Evolutionary conservation across 2,113 vertebrate genomes (phyloP), one percentile per base, ranked within the genome.

Genomic region (Bucco capensis): DNA sequence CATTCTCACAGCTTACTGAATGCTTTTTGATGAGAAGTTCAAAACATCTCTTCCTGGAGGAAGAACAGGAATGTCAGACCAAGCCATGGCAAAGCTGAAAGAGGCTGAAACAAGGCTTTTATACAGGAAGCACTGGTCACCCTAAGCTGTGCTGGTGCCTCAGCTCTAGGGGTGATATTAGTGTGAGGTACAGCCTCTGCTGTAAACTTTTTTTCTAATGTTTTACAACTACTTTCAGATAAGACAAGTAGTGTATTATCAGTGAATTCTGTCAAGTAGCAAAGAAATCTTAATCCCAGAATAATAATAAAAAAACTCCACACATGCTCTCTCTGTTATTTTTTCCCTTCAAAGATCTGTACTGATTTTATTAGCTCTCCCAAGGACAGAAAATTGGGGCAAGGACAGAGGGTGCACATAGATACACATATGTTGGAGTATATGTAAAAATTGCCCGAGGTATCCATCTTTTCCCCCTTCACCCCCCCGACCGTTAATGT

Each of bases 351-450:
- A 35, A 78, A 70, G 22, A 46, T 76, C n/a, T 30, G 1, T 28
- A 60, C 49, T 71, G 51, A 30, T 90, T 93, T 89, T 65, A 74
- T 51, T 42, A 89, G 19, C 27, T 58, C 19, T 91, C 19, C 38
- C 60, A 49, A 64, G 33, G 31, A n/a, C 21, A 51, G 33, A 50
- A 62, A 83, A 38, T 15, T 23, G 10, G 12, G 3, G 19, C 4
- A 57, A 73, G 56, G 27, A 37, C 27, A 42, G 66, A 46, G 31
- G 35, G 10, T 83, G 21, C 42, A 8, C 23, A 42, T 17, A 76
- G 72, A 58, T 66, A 33, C 17, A 31, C 2, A 2, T n/a, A n/a
- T n/a, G n/a, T n/a, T n/a, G n/a, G n/a, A n/a, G n/a, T n/a, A n/a
- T n/a, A n/a, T n/a, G n/a, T n/a, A n/a, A n/a, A n/a, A n/a, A n/a